These are phyloP conservation scores for Triplophysa yarkandensis DNA, from an alignment of 2,797 vertebrate genomes.

Conservation along the genomic window DNA sequence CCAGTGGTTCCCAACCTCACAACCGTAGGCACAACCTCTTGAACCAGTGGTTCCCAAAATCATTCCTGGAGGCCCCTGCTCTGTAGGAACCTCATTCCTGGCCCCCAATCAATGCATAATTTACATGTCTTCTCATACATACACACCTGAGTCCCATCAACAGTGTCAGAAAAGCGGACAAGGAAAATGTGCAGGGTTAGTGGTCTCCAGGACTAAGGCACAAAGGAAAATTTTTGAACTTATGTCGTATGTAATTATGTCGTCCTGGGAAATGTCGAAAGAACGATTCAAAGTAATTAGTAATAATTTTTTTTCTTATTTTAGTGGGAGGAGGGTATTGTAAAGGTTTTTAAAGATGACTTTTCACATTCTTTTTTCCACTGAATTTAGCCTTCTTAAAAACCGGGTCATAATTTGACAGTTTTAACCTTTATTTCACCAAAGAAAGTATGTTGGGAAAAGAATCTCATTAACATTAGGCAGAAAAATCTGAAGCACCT, in stretches of 20 bases:
- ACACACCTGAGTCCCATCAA: too few relatives aligned
- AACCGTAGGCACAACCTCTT: too few relatives aligned
- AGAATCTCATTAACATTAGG: neutral
- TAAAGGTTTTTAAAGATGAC: neutral
- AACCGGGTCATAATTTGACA: neutral
- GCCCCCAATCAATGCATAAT: too few relatives aligned
- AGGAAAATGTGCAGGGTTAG: too few relatives aligned
- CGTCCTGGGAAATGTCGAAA: conserved; percentile 42
- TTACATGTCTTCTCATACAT: too few relatives aligned
- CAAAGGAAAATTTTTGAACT: too few relatives aligned
- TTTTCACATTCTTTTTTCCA: neutral
- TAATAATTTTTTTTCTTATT: neutral
- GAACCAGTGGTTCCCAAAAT: too few relatives aligned
- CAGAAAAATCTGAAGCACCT: neutral
- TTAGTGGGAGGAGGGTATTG: neutral
- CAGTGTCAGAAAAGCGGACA: too few relatives aligned
- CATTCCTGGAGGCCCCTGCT: too few relatives aligned
- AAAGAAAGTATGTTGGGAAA: conserved; percentile 10
- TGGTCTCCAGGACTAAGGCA: too few relatives aligned
- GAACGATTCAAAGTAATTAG: conserved; percentile 40
- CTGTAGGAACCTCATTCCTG: too few relatives aligned
- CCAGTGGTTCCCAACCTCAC: too few relatives aligned
- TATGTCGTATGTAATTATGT: conserved; percentile 14
- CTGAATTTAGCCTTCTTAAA: neutral
- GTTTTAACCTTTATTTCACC: conserved; percentile 4